Evolutionary conservation across 92 coral and sea anemone genomes (phyloP), one percentile per base, ranked within the genome.

Genomic region (Paramuricea clavata): DNA sequence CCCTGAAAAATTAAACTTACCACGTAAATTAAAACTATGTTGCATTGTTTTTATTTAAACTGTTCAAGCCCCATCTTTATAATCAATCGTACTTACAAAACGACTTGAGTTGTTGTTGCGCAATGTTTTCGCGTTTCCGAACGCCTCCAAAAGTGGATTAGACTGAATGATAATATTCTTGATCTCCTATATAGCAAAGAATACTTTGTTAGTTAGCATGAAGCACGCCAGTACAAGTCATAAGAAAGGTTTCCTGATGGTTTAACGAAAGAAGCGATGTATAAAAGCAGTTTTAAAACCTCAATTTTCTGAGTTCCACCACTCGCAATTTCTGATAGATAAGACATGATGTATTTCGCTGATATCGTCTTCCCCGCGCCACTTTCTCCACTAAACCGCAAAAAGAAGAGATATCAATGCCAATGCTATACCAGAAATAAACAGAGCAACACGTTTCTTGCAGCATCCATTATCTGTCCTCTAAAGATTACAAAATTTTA

Each of bases 361-460:
- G 97, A 93, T 25, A 95, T 95, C 2, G 98, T 95, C 79, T 95
- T 95, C 1, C 98, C 98, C 0, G 98, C 98, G 5, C 98, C 98
- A 47, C 98, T 95, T 74, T 95, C 98, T 0, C 98, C 98, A 77
- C 98, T 95, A 60, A 21, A 83, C 26, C 69, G 44, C 5, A 4
- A 28, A 23, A 43, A 26, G 25, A n/a, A 36, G 16, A 21, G 5
- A 50, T 25, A 22, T 5, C 19, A 0, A 9, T 4, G 3, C 17
- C 1, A 16, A 3, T 26, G 21, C 5, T 2, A n/a, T 57, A 23
- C 2, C 3, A n/a, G 13, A n/a, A n/a, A 57, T 57, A 17, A n/a
- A 57, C 34, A 42, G 25, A 52, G 21, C 21, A 52, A 52, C 25
- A 17, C 61, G 19, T 15, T 15, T 21, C 3, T 52, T 52, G n/a